A percentile compares a stretch with the other conserved stretches of the same genome.
Conservation (phyloP, 2,888 invertebrate genomes). For the Aleiodes leptofemur region DNA sequence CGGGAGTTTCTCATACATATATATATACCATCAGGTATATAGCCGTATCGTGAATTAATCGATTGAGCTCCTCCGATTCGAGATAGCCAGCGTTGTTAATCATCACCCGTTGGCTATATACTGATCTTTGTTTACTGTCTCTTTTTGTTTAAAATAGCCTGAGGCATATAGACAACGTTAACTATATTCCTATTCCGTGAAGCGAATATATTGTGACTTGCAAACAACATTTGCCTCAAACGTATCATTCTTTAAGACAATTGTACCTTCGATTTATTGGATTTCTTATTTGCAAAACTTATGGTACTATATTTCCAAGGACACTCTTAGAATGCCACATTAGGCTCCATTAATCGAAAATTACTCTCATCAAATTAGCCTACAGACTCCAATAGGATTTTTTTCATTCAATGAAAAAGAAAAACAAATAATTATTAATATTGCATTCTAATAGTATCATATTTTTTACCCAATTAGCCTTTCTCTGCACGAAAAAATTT, state of each 20-base stretch:
- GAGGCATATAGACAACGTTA: slow-evolving; percentile 47
- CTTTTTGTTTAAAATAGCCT: slow-evolving; percentile 42
- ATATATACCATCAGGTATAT: slow-evolving; percentile 22
- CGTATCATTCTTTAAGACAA: slow-evolving; percentile 14
- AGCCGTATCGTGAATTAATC: slow-evolving; percentile 68
- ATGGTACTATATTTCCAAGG: slow-evolving; percentile 18
- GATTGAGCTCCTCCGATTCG: slow-evolving; percentile 60
- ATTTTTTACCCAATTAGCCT: no score
- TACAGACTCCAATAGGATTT: not conserved
- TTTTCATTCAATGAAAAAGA: not conserved
- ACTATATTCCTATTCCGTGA: slow-evolving; percentile 55
- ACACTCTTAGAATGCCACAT: slow-evolving; percentile 18
- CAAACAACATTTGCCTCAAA: slow-evolving; percentile 11
- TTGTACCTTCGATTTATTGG: slow-evolving; percentile 25
- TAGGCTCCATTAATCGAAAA: slow-evolving; percentile 18
- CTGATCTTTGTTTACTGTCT: slow-evolving; percentile 42
- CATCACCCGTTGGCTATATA: slow-evolving; percentile 65
- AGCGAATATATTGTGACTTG: slow-evolving; percentile 44
- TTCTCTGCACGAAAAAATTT: not conserved
- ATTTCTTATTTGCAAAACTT: slow-evolving; percentile 13
- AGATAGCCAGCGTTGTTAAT: slow-evolving; percentile 67
- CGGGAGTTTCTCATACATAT: slow-evolving; percentile 23
- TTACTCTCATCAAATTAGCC: slow-evolving; percentile 21
- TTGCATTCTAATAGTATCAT: not conserved
- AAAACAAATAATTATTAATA: no score